phyloP scores from a whole-genome alignment of 2,113 vertebrate species.

The Stomatorhinus ivindoensis region DNA sequence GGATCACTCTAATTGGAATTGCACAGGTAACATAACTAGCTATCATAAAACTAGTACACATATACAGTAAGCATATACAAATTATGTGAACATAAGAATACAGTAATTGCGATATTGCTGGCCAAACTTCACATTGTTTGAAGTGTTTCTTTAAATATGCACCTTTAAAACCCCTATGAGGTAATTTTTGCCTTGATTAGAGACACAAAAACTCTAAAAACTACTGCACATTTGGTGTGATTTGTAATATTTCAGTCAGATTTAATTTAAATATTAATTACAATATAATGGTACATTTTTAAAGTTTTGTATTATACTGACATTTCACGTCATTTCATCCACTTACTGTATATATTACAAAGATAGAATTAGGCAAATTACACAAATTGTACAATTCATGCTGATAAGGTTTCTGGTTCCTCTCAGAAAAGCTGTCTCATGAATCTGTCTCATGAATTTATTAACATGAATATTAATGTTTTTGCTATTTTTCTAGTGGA shows the following conservation, averaged over 20 bases:
- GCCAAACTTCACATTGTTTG: background rate
- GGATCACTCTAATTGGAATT: background rate
- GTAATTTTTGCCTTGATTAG: background rate
- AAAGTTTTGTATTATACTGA: background rate
- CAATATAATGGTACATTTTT: background rate
- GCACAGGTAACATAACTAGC: background rate
- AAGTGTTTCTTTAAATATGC: background rate
- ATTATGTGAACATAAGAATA: background rate
- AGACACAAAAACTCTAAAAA: background rate
- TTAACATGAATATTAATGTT: background rate
- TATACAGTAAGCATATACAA: background rate
- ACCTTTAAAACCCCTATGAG: background rate
- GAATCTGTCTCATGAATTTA: background rate
- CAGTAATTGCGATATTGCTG: background rate
- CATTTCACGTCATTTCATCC: background rate
- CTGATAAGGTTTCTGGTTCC: background rate
- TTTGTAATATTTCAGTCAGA: background rate
- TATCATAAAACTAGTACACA: background rate
- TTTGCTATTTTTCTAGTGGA: background rate
- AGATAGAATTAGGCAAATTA: background rate
- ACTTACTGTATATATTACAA: background rate
- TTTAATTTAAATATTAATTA: background rate
- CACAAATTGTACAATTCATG: background rate
- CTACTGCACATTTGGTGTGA: background rate
- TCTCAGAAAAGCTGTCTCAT: background rate